Evolutionary conservation across 2,888 invertebrate genomes (phyloP).

Genomic region (Tipula helvola): DNA sequence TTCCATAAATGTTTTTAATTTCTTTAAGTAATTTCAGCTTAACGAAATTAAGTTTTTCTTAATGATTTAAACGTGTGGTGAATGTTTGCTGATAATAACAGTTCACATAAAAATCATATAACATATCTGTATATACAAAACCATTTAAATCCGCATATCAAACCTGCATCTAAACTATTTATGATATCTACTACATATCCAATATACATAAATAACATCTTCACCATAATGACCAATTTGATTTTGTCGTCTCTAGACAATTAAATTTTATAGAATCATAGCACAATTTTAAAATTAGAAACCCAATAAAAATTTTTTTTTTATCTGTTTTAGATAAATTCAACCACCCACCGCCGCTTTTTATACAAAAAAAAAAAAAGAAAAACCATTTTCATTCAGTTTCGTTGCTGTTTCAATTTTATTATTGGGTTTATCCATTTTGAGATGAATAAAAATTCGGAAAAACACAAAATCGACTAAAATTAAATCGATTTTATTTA

Average conservation of each 20-base stretch:
- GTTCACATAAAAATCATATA: not conserved
- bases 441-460: not conserved
- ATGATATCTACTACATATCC: not conserved
- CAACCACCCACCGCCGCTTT: not conserved
- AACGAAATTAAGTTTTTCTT: not conserved
- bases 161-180: not conserved
- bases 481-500: not conserved
- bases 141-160: too few relatives aligned
- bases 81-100: not conserved
- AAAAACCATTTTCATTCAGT: not conserved
- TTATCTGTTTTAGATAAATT: not conserved
- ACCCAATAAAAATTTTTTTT: not conserved
- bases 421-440: not conserved
- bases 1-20: not conserved
- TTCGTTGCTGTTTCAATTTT: not conserved
- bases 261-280: not conserved
- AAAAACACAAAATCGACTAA: not conserved
- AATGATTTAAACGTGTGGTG: not conserved
- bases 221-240: not conserved
- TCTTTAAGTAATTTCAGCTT: not conserved
- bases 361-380: not conserved
- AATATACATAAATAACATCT: not conserved
- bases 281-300: slow-evolving; percentile 4
- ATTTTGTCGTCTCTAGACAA: not conserved
- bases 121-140: not conserved